Base-by-base conservation (phyloP, 1,140 invertebrate genomes). In the Dendrolimus kikuchii region DNA sequence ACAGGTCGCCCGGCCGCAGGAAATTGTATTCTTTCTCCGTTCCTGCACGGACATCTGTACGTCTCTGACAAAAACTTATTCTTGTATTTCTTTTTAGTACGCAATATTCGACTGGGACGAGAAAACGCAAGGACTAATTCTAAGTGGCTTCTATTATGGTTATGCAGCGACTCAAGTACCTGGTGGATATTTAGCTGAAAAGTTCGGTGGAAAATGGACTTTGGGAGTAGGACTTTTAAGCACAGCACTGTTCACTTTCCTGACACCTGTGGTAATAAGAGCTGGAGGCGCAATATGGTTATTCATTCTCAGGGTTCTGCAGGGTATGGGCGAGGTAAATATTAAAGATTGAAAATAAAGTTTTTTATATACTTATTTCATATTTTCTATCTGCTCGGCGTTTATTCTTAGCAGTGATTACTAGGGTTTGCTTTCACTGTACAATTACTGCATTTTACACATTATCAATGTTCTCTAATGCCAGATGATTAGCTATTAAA, bases 261-360 rank as follows among this genome's bases (percentile, higher is more conserved):
- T 89, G 5, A 90, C 81, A 41, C 90, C 89, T 8, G 66, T 78
- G 0, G 87, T 88, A 2, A 88, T 89, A 0, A 68, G 79, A 71
- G 70, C 53, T 37, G 86, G 86, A 59, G 90, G 87, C 6, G 89
- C 90, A 6, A 89, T 73, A 23, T 89, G 88, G 55, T 70, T 94
- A 7, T 91, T 93, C 53, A 85, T 90, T 4, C 79, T 92, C 0
- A 86, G 92, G 23, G 86, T 93, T 0, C 66, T 93, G 4, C 91
- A 92, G 88, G 92, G 92, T 53, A 80, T 93, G 39, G 92, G 92
- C 48, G 91, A 93, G 74, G 90, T 87, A 66, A 59, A 57, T 2
- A 2, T 23, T 23, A 23, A 23, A 23, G 23, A 2, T 23, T 23
- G 1, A 23, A 23, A 23, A 2, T 23, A 23, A 23, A 2, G 1